A percentile compares a stretch with the other conserved stretches of the same genome.
phyloP scores from a whole-genome alignment of 2,113 vertebrate species.

The Sarotherodon lohbergeri region DNA sequence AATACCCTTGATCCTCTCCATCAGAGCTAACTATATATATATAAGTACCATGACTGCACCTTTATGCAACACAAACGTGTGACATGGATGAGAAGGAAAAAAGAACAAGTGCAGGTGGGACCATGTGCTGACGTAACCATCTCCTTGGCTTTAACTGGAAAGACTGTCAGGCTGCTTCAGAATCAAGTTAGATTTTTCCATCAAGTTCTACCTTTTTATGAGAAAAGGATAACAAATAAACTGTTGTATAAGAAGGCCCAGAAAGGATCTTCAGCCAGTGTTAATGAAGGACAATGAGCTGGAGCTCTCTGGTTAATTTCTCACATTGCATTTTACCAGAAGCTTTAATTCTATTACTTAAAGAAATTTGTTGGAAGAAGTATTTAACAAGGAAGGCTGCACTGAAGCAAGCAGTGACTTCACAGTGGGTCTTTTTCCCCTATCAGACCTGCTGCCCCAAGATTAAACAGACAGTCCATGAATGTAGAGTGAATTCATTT shows the following conservation, averaged over 20 bases:
- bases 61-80: background rate
- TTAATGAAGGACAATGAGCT: background rate
- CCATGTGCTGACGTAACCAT: background rate
- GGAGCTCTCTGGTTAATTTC: background rate
- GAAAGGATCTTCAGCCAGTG: background rate
- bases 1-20: background rate
- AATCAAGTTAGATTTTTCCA: background rate
- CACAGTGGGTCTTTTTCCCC: fast-evolving
- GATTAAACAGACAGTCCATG: background rate
- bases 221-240: background rate
- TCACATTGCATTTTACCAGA: background rate
- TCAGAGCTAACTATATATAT: too few species aligned
- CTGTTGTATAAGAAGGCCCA: background rate
- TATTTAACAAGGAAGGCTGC: background rate
- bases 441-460: background rate
- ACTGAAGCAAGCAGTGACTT: background rate
- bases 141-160: background rate
- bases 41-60: background rate
- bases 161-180: background rate
- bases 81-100: background rate
- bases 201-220: background rate
- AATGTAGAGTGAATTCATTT: background rate
- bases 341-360: background rate
- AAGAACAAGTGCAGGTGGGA: background rate
- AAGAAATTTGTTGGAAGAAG: background rate